Percentiles rank a stretch among this genome's conserved stretches.
These are phyloP conservation scores for Typhlichthys eigenmanni DNA, from an alignment of 2,797 vertebrate genomes.

Conservation along the genomic window DNA sequence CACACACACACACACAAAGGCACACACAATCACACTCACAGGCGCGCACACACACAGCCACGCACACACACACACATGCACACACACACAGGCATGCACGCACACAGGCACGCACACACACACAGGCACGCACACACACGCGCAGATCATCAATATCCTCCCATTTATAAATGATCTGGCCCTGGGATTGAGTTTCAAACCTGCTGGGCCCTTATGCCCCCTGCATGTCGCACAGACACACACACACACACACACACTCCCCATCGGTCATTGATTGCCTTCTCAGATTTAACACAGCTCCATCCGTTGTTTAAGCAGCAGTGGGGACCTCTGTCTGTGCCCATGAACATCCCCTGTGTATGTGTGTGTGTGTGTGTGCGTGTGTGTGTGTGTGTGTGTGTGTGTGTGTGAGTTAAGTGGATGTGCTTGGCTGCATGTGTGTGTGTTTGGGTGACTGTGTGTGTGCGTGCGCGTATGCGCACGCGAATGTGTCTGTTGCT, in stretches of 20 bases:
- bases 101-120: neutral
- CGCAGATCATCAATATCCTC: constrained; percentile 81
- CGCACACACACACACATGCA: neutral
- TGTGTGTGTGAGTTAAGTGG: constrained; percentile 5
- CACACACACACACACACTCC: constrained; percentile 50
- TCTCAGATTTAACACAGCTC: constrained; percentile 78
- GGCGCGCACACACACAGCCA: constrained; percentile 19
- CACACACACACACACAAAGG: constrained; percentile 11
- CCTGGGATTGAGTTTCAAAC: constrained; percentile 79
- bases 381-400: constrained; percentile 9
- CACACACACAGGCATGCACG: constrained; percentile 11
- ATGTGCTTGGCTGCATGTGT: constrained; percentile 13
- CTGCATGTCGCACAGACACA: constrained; percentile 51
- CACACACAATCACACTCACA: neutral
- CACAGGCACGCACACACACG: neutral
- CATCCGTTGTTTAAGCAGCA: constrained; percentile 66
- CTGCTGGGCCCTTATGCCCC: constrained; percentile 68
- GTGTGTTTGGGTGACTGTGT: constrained; percentile 22
- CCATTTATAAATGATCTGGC: constrained; percentile 88
- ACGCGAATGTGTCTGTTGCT: constrained; percentile 13
- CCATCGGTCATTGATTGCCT: constrained; percentile 78
- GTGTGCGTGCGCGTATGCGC: constrained; percentile 14
- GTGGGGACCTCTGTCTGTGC: constrained; percentile 62
- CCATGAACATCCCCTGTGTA: constrained; percentile 41
- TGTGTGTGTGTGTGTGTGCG: constrained; percentile 19